A percentile compares a stretch with the other conserved stretches of the same genome.
These are phyloP conservation scores for Laspeyria flexula DNA, from an alignment of 2,888 invertebrate genomes.

Conservation along the genomic window DNA sequence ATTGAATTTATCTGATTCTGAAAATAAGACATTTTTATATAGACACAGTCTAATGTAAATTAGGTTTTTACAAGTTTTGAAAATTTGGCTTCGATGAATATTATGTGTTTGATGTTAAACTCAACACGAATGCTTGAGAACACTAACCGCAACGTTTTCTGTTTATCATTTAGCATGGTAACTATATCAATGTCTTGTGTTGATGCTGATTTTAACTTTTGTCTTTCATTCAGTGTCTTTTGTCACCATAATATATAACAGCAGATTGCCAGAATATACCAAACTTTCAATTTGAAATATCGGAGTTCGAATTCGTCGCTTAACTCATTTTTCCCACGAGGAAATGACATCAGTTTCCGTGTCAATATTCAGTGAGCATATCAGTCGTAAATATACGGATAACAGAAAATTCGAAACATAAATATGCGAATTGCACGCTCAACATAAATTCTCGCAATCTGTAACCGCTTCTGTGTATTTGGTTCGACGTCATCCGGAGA, in stretches of 20 bases:
- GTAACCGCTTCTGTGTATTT: slow-evolving; percentile 37
- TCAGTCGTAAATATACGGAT: slow-evolving; percentile 8
- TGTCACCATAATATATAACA: slow-evolving; percentile 15
- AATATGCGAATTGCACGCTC: slow-evolving; percentile 4
- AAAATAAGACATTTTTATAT: too few relatives aligned
- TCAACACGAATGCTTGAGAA: slow-evolving; percentile 41
- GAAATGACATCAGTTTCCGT: slow-evolving; percentile 6
- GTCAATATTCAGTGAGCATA: slow-evolving; percentile 6
- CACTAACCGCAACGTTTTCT: slow-evolving; percentile 47
- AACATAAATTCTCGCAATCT: slow-evolving; percentile 37
- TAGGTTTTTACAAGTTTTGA: too few relatives aligned
- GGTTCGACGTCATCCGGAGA: slow-evolving; percentile 43
- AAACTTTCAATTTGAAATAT: not conserved
- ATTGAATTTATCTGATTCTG: too few relatives aligned
- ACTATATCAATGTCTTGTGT: slow-evolving; percentile 51
- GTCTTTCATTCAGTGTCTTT: slow-evolving; percentile 37
- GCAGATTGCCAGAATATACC: slow-evolving; percentile 33
- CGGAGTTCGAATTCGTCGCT: not conserved
- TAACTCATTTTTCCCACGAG: not conserved
- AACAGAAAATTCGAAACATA: slow-evolving; percentile 10
- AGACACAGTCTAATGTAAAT: too few relatives aligned
- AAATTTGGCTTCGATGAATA: too few relatives aligned
- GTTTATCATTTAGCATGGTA: slow-evolving; percentile 57
- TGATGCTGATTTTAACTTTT: slow-evolving; percentile 40
- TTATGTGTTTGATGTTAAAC: slow-evolving; percentile 37